phyloP scores from a whole-genome alignment of 2,113 vertebrate species.

The Cairina moschata region DNA sequence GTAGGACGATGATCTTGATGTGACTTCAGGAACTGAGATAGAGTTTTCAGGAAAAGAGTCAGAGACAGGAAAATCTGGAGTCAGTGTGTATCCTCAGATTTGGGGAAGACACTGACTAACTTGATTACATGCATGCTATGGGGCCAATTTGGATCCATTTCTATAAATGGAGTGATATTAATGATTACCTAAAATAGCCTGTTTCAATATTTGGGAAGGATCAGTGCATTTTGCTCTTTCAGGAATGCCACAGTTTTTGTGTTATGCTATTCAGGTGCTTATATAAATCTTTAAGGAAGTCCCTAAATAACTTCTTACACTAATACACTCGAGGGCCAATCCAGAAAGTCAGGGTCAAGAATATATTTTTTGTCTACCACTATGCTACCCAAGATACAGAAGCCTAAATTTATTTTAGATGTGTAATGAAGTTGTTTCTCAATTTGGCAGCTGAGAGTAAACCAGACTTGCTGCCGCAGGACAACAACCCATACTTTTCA shows the following conservation, averaged over 20 bases:
- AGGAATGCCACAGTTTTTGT: background rate
- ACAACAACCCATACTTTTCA: background rate
- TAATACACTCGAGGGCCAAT: background rate
- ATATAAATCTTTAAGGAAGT: background rate
- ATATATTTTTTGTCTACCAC: background rate
- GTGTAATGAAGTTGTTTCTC: conserved; percentile 23
- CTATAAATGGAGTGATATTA: background rate
- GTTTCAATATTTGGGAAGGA: background rate
- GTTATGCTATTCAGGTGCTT: background rate
- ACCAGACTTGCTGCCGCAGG: background rate
- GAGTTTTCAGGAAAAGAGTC: too few species aligned
- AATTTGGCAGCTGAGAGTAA: background rate
- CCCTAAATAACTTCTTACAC: background rate
- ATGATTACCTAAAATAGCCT: background rate
- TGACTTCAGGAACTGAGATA: background rate
- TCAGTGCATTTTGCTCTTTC: background rate
- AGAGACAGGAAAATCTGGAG: background rate
- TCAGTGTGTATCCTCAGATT: background rate
- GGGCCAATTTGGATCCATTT: background rate
- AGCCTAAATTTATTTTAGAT: background rate
- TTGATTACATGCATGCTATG: background rate
- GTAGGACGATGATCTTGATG: background rate
- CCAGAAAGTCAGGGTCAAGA: background rate
- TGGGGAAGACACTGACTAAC: background rate
- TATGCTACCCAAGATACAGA: background rate